Conservation (phyloP, 2,888 invertebrate species). For the Junonia oenone region DNA sequence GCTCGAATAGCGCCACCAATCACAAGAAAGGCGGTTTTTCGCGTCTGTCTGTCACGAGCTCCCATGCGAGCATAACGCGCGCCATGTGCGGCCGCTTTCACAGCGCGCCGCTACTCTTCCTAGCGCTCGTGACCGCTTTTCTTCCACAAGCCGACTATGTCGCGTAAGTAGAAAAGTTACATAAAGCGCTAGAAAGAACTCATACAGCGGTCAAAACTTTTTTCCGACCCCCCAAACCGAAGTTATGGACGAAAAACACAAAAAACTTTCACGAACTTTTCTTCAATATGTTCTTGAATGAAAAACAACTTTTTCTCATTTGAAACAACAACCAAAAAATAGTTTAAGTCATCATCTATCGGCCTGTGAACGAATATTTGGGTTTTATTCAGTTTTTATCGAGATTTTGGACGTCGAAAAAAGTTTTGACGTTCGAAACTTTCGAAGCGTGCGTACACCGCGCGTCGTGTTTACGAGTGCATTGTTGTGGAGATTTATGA, state of each 20-base stretch:
- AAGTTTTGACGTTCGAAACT: conserved; percentile 4
- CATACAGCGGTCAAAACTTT: not conserved
- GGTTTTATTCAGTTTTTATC: not conserved
- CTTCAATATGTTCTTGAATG: not conserved
- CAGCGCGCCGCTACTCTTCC: conserved; percentile 76
- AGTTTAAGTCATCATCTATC: not conserved
- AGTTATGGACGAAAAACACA: not conserved
- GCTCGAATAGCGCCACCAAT: conserved; percentile 52
- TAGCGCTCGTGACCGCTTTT: conserved; percentile 80
- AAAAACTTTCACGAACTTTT: not conserved
- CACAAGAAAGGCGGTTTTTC: conserved; percentile 50
- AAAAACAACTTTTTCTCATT: not conserved
- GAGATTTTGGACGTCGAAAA: not conserved
- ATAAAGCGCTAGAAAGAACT: conserved; percentile 2
- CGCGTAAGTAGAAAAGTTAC: conserved; percentile 76
- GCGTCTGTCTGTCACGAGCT: conserved; percentile 41
- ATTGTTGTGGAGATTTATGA: not conserved
- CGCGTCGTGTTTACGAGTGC: not conserved
- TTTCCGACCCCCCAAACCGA: not conserved
- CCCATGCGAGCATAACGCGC: conserved; percentile 64
- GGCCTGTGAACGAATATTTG: not conserved
- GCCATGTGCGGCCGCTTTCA: conserved; percentile 78
- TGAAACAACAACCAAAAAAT: not conserved
- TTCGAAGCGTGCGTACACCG: not conserved
- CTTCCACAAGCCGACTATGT: conserved; percentile 80